These are phyloP conservation scores for Patiria pectinifera DNA, from an alignment of 53 echinoderm and acorn worm genomes.

Conservation along the genomic window DNA sequence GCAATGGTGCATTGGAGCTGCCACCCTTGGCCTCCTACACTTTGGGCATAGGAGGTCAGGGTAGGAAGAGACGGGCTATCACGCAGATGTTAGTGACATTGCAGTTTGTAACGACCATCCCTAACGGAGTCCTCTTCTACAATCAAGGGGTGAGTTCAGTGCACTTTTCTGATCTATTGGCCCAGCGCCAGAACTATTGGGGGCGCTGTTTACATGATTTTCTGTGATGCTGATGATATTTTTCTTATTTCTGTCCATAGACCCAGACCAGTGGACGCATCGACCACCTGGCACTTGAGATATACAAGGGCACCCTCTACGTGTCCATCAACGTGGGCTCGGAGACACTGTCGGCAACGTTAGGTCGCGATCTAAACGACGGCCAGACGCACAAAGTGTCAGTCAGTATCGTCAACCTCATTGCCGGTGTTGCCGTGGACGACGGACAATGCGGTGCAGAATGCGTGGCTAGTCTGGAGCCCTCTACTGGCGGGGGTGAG, in stretches of 20 bases:
- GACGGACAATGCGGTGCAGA: constrained; percentile 69
- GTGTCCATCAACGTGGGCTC: constrained; percentile 79
- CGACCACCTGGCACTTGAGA: constrained; percentile 87
- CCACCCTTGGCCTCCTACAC: constrained; percentile 66
- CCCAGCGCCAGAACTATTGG: background rate
- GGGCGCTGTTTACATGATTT: background rate
- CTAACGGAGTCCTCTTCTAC: constrained; percentile 82
- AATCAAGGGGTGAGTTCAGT: constrained; percentile 87
- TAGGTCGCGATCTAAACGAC: constrained; percentile 72
- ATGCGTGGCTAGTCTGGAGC: constrained; percentile 71
- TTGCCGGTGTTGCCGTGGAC: constrained; percentile 76
- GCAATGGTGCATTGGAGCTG: constrained; percentile 70
- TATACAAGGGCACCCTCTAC: constrained; percentile 76
- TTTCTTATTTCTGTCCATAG: constrained; percentile 42
- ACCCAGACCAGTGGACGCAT: constrained; percentile 75
- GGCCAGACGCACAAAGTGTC: constrained; percentile 75
- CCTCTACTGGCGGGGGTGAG: constrained; percentile 63
- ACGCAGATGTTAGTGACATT: constrained; percentile 68
- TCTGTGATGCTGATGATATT: background rate
- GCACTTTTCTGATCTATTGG: background rate
- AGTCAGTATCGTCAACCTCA: constrained; percentile 66
- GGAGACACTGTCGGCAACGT: constrained; percentile 69
- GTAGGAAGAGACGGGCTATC: constrained; percentile 71
- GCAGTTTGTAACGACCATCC: constrained; percentile 85
- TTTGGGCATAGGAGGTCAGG: background rate